Conservation (phyloP, 2,888 invertebrate genomes). For the Spilarctia lutea region DNA sequence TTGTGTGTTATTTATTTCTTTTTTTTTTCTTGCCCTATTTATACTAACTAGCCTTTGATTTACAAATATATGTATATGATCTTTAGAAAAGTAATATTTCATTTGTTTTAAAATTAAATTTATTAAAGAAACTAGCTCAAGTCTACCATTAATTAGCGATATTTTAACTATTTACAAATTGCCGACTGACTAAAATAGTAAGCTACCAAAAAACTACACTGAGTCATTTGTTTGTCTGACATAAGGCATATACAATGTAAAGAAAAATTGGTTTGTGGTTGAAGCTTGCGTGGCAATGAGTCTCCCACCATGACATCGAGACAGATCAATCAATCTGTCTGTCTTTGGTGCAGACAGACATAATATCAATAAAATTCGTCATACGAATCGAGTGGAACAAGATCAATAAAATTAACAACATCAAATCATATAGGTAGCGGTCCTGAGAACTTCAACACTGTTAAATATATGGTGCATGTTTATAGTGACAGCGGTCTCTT, state of each 20-base stretch:
- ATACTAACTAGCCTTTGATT: too few relatives aligned
- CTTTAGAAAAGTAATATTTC: too few relatives aligned
- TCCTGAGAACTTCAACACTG: slow-evolving; percentile 47
- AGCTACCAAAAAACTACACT: not conserved
- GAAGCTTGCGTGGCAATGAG: not conserved
- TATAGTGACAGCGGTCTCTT: slow-evolving; percentile 26
- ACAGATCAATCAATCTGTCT: slow-evolving; percentile 16
- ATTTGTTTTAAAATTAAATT: too few relatives aligned
- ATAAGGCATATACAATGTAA: not conserved
- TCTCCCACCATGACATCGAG: not conserved
- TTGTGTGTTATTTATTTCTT: too few relatives aligned
- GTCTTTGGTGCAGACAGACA: slow-evolving; percentile 20
- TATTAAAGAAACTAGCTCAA: not conserved
- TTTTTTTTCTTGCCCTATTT: too few relatives aligned
- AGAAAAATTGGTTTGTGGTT: not conserved
- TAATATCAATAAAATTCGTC: slow-evolving; percentile 38
- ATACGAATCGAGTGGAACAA: slow-evolving; percentile 37
- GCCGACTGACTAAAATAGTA: not conserved
- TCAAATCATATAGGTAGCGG: slow-evolving; percentile 40
- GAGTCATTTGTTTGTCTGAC: not conserved
- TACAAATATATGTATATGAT: too few relatives aligned
- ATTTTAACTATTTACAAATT: not conserved
- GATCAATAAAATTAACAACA: slow-evolving; percentile 45
- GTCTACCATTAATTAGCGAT: not conserved
- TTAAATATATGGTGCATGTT: slow-evolving; percentile 42